Evolutionary conservation across 2,888 invertebrate genomes (phyloP).

Genomic region (Thyatira batis): DNA sequence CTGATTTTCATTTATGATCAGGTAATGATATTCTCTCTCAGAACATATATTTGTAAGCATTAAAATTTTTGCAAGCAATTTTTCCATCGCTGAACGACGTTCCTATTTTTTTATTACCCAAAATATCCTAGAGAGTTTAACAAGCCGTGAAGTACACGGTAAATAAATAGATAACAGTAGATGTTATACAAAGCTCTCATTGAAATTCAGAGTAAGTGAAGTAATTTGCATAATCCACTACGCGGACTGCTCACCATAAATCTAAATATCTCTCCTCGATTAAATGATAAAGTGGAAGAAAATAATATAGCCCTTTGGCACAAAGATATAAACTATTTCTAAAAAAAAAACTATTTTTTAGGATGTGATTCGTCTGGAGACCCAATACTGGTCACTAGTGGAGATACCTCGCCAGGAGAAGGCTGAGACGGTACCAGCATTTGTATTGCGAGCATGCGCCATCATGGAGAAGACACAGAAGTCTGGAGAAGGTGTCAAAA

Average conservation of each 20-base stretch:
- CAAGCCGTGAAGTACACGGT: not conserved
- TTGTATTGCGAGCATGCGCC: constrained; percentile 94
- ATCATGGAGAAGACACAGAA: constrained; percentile 96
- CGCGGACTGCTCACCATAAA: not conserved
- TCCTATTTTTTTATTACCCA: too few relatives aligned
- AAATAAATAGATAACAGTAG: not conserved
- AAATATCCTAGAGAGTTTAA: not conserved
- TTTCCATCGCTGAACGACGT: too few relatives aligned
- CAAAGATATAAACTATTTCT: too few relatives aligned
- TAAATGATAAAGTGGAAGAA: not conserved
- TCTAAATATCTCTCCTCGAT: not conserved
- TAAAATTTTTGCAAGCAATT: too few relatives aligned
- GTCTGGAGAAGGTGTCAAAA: constrained; percentile 93
- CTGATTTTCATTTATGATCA: too few relatives aligned
- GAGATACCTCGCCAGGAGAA: constrained; percentile 97
- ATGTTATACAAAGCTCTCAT: constrained; percentile 2
- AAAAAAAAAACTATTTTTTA: too few relatives aligned
- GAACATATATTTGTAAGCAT: too few relatives aligned
- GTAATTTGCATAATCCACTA: constrained; percentile 5
- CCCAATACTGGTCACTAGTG: constrained; percentile 96
- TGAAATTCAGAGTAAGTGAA: constrained; percentile 4
- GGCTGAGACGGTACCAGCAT: constrained; percentile 95
- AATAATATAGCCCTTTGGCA: not conserved
- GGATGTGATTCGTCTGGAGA: constrained; percentile 95
- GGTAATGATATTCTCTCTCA: too few relatives aligned